A percentile compares a stretch with the other conserved stretches of the same genome.
Conservation (phyloP, 1,140 invertebrate genomes). For the Rhopalosiphum maidis region DNA sequence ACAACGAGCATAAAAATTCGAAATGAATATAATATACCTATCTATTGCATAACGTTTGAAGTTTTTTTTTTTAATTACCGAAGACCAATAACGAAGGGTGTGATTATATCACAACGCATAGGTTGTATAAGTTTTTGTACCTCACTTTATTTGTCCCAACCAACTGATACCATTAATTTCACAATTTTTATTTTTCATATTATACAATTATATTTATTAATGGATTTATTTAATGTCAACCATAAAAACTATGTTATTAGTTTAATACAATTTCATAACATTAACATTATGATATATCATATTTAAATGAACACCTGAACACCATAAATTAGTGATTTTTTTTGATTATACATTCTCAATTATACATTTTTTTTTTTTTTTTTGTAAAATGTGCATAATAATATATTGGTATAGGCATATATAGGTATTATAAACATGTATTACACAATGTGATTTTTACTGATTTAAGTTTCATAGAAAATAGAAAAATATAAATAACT, state of each 20-base stretch:
- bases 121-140: neutral
- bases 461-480: too few species aligned
- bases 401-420: too few species aligned
- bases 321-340: too few species aligned
- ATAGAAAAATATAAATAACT: neutral
- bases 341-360: too few species aligned
- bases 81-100: neutral
- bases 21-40: neutral
- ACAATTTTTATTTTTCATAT: neutral
- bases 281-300: neutral
- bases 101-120: neutral
- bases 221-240: neutral
- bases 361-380: too few species aligned
- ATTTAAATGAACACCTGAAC: neutral
- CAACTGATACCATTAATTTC: neutral
- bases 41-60: neutral
- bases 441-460: too few species aligned
- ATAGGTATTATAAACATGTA: too few species aligned
- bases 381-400: too few species aligned
- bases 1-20: neutral
- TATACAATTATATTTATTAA: neutral
- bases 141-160: neutral
- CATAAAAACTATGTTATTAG: neutral
- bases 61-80: neutral
- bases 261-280: neutral